Conservation (phyloP, 2,888 invertebrate species). For the Mythimna pallens region DNA sequence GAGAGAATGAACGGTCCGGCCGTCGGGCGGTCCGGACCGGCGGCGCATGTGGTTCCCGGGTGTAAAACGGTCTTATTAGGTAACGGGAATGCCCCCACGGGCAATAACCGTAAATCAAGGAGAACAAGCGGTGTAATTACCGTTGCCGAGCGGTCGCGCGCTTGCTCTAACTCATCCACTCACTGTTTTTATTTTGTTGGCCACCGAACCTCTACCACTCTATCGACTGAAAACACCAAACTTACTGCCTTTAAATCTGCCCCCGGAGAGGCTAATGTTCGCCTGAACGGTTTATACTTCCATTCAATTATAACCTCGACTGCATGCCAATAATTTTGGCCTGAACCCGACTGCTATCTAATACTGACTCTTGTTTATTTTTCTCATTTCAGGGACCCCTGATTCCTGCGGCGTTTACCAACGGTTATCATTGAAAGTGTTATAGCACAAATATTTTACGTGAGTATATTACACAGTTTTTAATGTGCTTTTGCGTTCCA, state of each 20-base stretch:
- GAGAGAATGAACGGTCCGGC: constrained; percentile 86
- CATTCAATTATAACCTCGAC: constrained; percentile 82
- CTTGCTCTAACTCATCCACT: constrained; percentile 89
- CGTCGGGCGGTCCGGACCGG: constrained; percentile 73
- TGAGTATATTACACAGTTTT: constrained; percentile 85
- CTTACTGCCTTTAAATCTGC: constrained; percentile 89
- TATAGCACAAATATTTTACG: constrained; percentile 90
- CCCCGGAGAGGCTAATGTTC: constrained; percentile 86
- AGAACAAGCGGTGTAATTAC: constrained; percentile 91
- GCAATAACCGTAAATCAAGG: constrained; percentile 91
- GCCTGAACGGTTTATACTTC: constrained; percentile 83
- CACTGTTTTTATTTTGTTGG: constrained; percentile 89
- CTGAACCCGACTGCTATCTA: constrained; percentile 51
- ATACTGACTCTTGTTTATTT: constrained; percentile 61
- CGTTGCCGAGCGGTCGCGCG: constrained; percentile 88
- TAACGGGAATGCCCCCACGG: constrained; percentile 90
- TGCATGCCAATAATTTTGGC: constrained; percentile 72
- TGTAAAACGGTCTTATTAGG: constrained; percentile 91
- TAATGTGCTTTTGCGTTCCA: constrained; percentile 74
- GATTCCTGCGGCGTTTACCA: constrained; percentile 99
- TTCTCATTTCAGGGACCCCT: constrained; percentile 96
- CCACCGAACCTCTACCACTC: constrained; percentile 85
- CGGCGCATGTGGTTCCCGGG: constrained; percentile 88
- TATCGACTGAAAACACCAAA: constrained; percentile 87
- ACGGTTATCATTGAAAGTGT: constrained; percentile 98